Evolutionary conservation across 2,888 invertebrate genomes (phyloP), one percentile per base, ranked within the genome.

Genomic region (Chrysolina americana): DNA sequence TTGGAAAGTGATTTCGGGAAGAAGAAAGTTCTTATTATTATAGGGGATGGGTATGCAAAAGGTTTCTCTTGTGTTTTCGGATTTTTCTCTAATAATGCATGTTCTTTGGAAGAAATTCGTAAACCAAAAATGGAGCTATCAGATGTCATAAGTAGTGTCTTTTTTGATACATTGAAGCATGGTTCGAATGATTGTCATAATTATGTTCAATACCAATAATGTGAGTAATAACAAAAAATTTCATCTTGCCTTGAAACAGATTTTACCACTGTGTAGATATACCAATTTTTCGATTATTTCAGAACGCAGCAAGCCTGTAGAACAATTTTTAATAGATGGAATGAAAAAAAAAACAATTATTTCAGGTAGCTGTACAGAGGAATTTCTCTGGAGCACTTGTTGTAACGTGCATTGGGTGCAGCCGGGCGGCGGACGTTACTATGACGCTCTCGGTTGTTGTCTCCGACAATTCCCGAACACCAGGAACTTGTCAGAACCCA

Each of bases 11-110:
- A 56, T 11, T 56, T 56, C 9, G 15, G 10, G 56, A 56, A 56
- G 56, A 56, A 11, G 56, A 56, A 56, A 56, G 2, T 56, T 6
- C 17, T 56, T 9, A 56, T 10, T 56, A 56, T 56, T 13, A n/a
- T n/a, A n/a, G n/a, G n/a, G n/a, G n/a, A 56, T 56, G 56, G 10
- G 56, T 56, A 56, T 10, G 56, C 56, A 56, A 23, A n/a, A 56
- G 56, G 15, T 11, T 56, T 56, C 28, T 28, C 28, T 28, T 5
- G 28, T 28, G 28, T 5, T 5, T 28, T 28, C 2, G 28, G 28
- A 5, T 28, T 28, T 3, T 3, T 56, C 56, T 6, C 56, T n/a
- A 10, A 56, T 10, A 11, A 44, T 44, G 8, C 2, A 44, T 44
- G 2, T 44, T 44, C 8, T 1, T 13, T 44, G 8, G 8, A 8